Evolutionary conservation across 2,888 invertebrate genomes (phyloP), one percentile per base, ranked within the genome.

Genomic region (Pardosa pseudoannulata): DNA sequence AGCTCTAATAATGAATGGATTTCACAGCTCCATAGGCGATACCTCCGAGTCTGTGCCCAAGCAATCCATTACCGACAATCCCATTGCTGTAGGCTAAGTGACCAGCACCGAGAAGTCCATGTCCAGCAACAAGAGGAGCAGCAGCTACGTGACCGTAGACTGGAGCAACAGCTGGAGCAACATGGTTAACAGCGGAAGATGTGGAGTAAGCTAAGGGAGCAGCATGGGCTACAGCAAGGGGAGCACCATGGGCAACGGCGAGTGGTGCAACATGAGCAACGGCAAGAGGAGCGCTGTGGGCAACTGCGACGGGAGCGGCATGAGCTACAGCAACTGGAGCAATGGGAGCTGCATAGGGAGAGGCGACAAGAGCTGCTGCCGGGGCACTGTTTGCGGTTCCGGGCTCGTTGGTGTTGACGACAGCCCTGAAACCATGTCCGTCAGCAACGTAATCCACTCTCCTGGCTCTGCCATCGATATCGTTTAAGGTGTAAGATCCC

Each of bases 191-290:
- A 46, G 16, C 46, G 16, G 46, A 46, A 11, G 36, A 36, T 2
- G 46, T 46, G 7, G 46, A 46, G 16, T 46, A 46, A 6, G 46
- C 7, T 6, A 46, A 6, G 2, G 46, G 46, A n/a, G 65, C 65
- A 65, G 65, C 31, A 2, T 65, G 65, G 29, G 65, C 29, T 0
- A 31, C 65, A 9, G 23, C 67, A 65, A 65, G 11, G 0, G 31
- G 16, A 1, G 64, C 23, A n/a, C 19, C 62, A 19, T 27, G 23
- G n/a, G 62, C 64, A 29, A 31, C 29, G 3, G 79, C 75, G 16
- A 76, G 75, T 1, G 75, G 87, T 31, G 78, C 76, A 16, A 73
- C 87, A 46, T 87, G 78, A 62, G 78, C 87, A 3, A 73, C 76
- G 16, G 81, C 56, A 1, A 65, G 16, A 19, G 71, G 28, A 3